These are phyloP conservation scores for Gopherus evgoodei DNA, from an alignment of 2,113 vertebrate genomes.

Conservation along the genomic window DNA sequence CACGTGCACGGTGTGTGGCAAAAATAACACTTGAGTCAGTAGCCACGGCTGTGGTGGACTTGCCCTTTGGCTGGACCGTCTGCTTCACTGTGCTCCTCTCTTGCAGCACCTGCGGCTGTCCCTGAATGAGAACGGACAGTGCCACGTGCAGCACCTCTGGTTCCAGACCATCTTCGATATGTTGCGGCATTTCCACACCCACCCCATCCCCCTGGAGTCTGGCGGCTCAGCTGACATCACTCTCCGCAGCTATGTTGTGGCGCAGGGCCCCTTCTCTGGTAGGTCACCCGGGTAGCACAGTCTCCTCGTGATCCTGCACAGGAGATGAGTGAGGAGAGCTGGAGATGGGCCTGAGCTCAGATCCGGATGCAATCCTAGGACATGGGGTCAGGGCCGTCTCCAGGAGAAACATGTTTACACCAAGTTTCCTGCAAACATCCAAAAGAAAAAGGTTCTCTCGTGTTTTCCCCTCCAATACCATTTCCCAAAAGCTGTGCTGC, in stretches of 20 bases:
- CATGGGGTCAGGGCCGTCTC: neutral
- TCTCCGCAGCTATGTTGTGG: slow-evolving; percentile 92
- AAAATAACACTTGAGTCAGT: neutral
- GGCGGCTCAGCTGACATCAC: slow-evolving; percentile 96
- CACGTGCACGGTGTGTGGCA: neutral
- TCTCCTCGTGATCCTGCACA: neutral
- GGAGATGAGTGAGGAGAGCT: fast-evolving
- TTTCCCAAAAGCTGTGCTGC: fast-evolving
- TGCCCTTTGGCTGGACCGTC: neutral
- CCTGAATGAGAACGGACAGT: slow-evolving; percentile 94
- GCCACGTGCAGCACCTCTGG: slow-evolving; percentile 98
- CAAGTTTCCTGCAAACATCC: fast-evolving
- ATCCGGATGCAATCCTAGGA: neutral
- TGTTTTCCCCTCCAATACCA: fast-evolving
- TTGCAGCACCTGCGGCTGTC: slow-evolving; percentile 95
- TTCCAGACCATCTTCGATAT: slow-evolving; percentile 98
- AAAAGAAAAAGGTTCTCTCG: neutral
- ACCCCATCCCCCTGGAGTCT: slow-evolving; percentile 96
- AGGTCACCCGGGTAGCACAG: slow-evolving; percentile 5
- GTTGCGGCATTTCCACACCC: slow-evolving; percentile 96
- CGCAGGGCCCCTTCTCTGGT: slow-evolving; percentile 85
- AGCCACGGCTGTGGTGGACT: neutral
- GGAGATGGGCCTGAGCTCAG: neutral
- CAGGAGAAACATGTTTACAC: neutral
- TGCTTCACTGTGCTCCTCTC: neutral